Evolutionary conservation across 1,140 invertebrate species (phyloP).

Genomic region (Drosophila aff.): DNA sequence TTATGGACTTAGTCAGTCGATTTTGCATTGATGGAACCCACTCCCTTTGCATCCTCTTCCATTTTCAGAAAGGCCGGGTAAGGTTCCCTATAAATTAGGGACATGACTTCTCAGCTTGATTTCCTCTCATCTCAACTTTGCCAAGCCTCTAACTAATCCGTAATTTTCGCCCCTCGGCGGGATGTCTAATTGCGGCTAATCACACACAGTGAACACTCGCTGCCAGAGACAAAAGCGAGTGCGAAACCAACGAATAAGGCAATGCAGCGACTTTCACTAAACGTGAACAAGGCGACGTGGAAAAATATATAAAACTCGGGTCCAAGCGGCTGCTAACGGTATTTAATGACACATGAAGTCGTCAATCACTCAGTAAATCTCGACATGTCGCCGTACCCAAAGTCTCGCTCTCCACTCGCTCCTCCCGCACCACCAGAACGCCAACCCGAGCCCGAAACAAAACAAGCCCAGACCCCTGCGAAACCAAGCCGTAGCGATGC

Average conservation of each 20-base stretch:
- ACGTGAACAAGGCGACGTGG: slow-evolving; percentile 19
- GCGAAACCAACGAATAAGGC: slow-evolving; percentile 18
- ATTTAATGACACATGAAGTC: slow-evolving; percentile 83
- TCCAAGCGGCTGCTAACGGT: slow-evolving; percentile 67
- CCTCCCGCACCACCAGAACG: slow-evolving; percentile 27
- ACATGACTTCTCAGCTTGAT: not conserved
- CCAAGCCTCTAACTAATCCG: slow-evolving; percentile 3
- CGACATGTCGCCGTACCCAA: slow-evolving; percentile 70
- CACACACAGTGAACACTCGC: slow-evolving; percentile 38
- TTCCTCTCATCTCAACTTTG: not conserved
- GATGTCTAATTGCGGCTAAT: slow-evolving; percentile 68
- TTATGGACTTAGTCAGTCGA: too few species aligned
- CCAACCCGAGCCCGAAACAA: slow-evolving; percentile 8
- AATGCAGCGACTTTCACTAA: slow-evolving; percentile 31
- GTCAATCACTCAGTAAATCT: slow-evolving; percentile 82
- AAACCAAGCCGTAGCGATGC: slow-evolving; percentile 13
- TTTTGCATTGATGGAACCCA: too few species aligned
- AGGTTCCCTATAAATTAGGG: not conserved
- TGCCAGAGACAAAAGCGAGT: not conserved
- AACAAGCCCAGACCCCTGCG: slow-evolving; percentile 10
- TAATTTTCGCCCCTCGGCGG: slow-evolving; percentile 40
- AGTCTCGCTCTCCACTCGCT: slow-evolving; percentile 32
- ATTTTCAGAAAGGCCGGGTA: not conserved
- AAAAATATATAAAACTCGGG: slow-evolving; percentile 14
- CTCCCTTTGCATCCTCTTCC: too few species aligned